Evolutionary conservation across 1,140 invertebrate genomes (phyloP), one percentile per base, ranked within the genome.

Genomic region (Caenorhabditis latens): DNA sequence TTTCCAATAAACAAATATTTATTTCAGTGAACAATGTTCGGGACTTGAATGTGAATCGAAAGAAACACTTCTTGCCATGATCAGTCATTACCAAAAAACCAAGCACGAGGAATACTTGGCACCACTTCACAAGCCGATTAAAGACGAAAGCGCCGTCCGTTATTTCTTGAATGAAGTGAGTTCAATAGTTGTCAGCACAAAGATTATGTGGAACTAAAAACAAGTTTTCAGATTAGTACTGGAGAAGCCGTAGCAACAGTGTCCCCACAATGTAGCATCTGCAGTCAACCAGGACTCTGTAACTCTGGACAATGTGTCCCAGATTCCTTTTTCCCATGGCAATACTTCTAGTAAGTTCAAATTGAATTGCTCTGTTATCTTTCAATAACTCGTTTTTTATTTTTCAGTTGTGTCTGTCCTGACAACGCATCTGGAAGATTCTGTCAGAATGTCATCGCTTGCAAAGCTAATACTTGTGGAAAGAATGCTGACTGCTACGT

Each of bases 401-500:
- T 16, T 87, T 87, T 87, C 46, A 88, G 88, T n/a, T 89, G 88
- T 55, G 71, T 87, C 24, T 89, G 88, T 53, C 88, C 88, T 0
- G 87, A 85, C 63, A 58, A 89, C 82, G 32, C 84, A n/a, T 46
- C 88, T 19, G 88, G 88, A 46, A 83, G 32, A 32, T 67, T 88
- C 32, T 84, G 83, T 32, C 58, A 89, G 24, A 89, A 58, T 21
- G 43, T 57, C 0, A 50, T 89, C 48, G 40, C 57, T 21, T 86
- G 88, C 84, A 85, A 58, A 16, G 48, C 42, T n/a, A 82, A 53
- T 21, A 50, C 87, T 63, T 89, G 87, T 32, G 86, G 87, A 48
- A 86, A 71, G 42, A 89, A 89, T 48, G 83, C 88, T 71, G n/a
- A 86, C 4, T 89, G 88, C 88, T 89, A 40, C 61, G 82, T 89